Evolutionary conservation across 2,113 vertebrate species (phyloP), one percentile per base, ranked within the genome.

Genomic region (Oncorhynchus masou): DNA sequence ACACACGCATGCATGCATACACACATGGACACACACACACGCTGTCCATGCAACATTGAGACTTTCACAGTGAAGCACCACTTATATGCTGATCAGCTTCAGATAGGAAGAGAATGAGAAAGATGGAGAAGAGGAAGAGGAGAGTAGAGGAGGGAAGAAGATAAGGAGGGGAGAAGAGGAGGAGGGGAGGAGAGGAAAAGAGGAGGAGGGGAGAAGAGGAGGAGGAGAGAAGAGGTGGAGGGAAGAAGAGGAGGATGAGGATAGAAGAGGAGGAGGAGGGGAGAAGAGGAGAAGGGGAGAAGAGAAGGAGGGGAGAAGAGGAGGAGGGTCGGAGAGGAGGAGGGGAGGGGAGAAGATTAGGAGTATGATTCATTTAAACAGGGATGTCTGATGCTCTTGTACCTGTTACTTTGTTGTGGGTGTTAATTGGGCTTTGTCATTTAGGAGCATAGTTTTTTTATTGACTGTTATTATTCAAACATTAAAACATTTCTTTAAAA

Each of bases 321-420:
- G 20, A 49, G 71, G 39, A 68, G 25, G 71, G 25, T n/a, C n/a
- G 3, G 27, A 22, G 70, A 22, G 12, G 13, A 22, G 15, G 20
- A 49, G 71, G 39, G n/a, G n/a, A 68, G 25, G 71, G 25, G 51
- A 39, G 29, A 49, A 34, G 48, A 29, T 25, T 39, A 24, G n/a
- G 66, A 31, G 48, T 39, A 48, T 66, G 48, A 66, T 59, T 57
- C 8, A 73, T 51, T 70, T 70, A 22, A 67, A 70, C 62, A 34
- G 49, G 31, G 19, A 45, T 57, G 67, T 39, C 68, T 69, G 31
- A 74, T 57, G 65, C 70, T 60, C 77, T 74, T 67, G 27, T 67
- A 25, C 65, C 13, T 67, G 27, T 67, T 67, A 67, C 65, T 5
- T 16, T 22, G 27, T 27, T 25, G 34, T 25, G 65, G 27, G 24